Conservation (phyloP, 2,113 vertebrate species). For the Anarhynchus alexandrinus region DNA sequence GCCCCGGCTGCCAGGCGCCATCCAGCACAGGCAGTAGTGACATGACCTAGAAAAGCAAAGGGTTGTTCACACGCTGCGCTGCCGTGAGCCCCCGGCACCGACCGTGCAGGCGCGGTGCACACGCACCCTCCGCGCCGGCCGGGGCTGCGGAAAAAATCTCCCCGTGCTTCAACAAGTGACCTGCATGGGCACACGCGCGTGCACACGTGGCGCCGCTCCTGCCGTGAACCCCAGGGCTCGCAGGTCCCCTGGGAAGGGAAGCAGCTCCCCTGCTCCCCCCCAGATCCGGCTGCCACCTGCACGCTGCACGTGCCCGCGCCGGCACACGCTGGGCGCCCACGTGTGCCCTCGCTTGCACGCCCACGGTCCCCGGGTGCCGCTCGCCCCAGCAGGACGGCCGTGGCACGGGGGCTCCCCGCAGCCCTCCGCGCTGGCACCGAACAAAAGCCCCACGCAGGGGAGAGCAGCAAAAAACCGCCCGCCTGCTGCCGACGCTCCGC, state of each 20-base stretch:
- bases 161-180: conserved; percentile 15
- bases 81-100: background rate
- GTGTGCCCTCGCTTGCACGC: background rate
- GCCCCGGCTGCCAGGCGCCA: background rate
- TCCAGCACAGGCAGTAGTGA: background rate
- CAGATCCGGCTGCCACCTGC: background rate
- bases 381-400: background rate
- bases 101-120: background rate
- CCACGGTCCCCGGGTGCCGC: background rate
- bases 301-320: background rate
- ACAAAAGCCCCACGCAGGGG: background rate
- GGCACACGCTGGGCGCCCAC: background rate
- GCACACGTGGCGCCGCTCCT: background rate
- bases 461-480: background rate
- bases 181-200: background rate
- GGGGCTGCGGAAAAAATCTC: background rate
- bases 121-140: background rate
- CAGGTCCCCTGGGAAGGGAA: background rate
- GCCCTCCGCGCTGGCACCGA: background rate
- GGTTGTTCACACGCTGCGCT: background rate
- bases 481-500: background rate
- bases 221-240: rapidly evolving
- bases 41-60: conserved; percentile 56
- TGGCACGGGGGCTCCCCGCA: background rate
- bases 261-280: background rate